Conservation (phyloP, 2,888 invertebrate genomes). For the Phragmatobia fuliginosa region DNA sequence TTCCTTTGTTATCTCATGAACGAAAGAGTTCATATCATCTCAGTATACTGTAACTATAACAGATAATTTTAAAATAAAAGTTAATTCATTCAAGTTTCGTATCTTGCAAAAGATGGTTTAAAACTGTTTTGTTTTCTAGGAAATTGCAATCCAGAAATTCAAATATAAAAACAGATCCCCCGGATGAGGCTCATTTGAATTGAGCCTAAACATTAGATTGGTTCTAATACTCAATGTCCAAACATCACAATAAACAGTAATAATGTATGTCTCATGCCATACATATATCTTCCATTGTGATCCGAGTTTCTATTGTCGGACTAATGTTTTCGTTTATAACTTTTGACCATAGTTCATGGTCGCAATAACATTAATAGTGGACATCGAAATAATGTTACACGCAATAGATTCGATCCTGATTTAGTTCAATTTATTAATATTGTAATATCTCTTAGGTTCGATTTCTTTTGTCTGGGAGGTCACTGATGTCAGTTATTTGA, state of each 20-base stretch:
- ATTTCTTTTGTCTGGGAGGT: neutral
- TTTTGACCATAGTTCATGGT: conserved; percentile 11
- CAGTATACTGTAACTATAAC: too few relatives aligned
- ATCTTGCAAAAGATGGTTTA: too few relatives aligned
- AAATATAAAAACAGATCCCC: neutral
- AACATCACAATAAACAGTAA: neutral
- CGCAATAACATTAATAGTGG: conserved; percentile 32
- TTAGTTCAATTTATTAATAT: conserved; percentile 36
- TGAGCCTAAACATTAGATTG: neutral
- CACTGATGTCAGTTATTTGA: neutral
- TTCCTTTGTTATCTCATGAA: neutral
- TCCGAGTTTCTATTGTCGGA: conserved; percentile 15
- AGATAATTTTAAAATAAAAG: too few relatives aligned
- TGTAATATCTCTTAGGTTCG: conserved; percentile 28
- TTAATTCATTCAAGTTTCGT: too few relatives aligned
- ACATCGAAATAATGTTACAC: conserved; percentile 28
- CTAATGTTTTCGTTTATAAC: conserved; percentile 29
- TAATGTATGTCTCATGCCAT: neutral
- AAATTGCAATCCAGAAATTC: neutral
- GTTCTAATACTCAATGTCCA: neutral
- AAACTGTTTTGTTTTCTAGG: neutral
- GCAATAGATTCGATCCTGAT: conserved; percentile 37
- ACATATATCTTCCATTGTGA: neutral
- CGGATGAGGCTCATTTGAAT: too few relatives aligned
- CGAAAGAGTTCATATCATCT: neutral